phyloP scores from a whole-genome alignment of 2,797 vertebrate species.

The Semaprochilodus insignis region DNA sequence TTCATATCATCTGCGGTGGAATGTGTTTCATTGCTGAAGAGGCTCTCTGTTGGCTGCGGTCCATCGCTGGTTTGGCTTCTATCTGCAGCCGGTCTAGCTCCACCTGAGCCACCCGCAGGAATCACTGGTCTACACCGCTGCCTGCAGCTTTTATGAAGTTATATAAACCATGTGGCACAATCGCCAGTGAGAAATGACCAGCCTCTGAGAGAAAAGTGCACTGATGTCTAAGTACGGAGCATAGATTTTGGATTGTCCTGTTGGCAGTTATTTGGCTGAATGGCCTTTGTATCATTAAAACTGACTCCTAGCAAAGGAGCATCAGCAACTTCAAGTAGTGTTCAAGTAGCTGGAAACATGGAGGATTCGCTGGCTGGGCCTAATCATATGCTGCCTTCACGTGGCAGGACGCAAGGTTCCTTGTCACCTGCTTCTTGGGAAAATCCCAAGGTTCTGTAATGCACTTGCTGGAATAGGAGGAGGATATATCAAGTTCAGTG shows the following conservation, averaged over 20 bases:
- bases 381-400: too few relatives aligned
- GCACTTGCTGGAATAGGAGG: too few relatives aligned
- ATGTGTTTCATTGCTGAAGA: slow-evolving; percentile 65
- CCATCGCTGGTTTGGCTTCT: slow-evolving; percentile 64
- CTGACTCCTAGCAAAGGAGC: too few relatives aligned
- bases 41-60: slow-evolving; percentile 47
- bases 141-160: slow-evolving; percentile 38
- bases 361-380: too few relatives aligned
- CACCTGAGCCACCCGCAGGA: slow-evolving; percentile 65
- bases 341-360: too few relatives aligned
- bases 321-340: too few relatives aligned
- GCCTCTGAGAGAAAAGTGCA: not conserved
- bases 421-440: too few relatives aligned
- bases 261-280: not conserved
- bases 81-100: slow-evolving; percentile 46
- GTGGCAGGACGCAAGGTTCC: too few relatives aligned
- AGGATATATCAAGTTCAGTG: too few relatives aligned
- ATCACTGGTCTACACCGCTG: slow-evolving; percentile 45
- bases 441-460: too few relatives aligned
- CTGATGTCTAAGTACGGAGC: not conserved
- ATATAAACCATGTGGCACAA: slow-evolving; percentile 23
- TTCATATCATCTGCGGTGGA: slow-evolving; percentile 53
- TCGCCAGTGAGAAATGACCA: not conserved
- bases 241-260: not conserved
- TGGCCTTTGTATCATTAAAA: not conserved